Percentiles rank a stretch among this genome's conserved stretches.
phyloP scores from a whole-genome alignment of 1,140 invertebrate species.

The Bombus soroeensis region DNA sequence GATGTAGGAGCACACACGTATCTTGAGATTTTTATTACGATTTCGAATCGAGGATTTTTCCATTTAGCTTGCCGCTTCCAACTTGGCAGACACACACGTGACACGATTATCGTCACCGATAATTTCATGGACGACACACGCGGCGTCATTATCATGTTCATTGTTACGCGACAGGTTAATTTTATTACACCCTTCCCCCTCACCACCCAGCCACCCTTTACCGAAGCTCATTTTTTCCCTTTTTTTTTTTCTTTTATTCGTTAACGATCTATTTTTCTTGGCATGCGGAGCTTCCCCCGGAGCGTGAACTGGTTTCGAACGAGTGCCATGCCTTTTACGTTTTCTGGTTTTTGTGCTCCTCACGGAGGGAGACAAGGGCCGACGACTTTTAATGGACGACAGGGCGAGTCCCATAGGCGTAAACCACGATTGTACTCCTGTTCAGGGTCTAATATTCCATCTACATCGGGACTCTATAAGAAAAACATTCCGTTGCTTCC shows the following conservation, averaged over 20 bases:
- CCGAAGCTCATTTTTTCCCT: not conserved
- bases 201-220: not conserved
- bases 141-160: slow-evolving; percentile 46
- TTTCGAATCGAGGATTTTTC: not conserved
- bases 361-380: slow-evolving; percentile 71
- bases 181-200: slow-evolving; percentile 40
- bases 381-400: slow-evolving; percentile 75
- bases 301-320: slow-evolving; percentile 75
- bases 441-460: slow-evolving; percentile 13
- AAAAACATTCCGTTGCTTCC: not conserved
- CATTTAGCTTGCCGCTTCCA: not conserved
- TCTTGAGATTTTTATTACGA: slow-evolving; percentile 18
- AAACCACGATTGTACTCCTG: slow-evolving; percentile 53
- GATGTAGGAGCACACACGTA: not conserved
- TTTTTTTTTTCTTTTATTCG: slow-evolving; percentile 37
- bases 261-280: slow-evolving; percentile 67
- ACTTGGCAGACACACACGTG: not conserved
- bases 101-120: slow-evolving; percentile 12
- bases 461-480: slow-evolving; percentile 17
- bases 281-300: slow-evolving; percentile 63
- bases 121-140: slow-evolving; percentile 29
- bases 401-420: slow-evolving; percentile 71
- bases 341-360: slow-evolving; percentile 73
- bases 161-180: slow-evolving; percentile 58
- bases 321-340: slow-evolving; percentile 73